A percentile compares a stretch with the other conserved stretches of the same genome.
Evolutionary conservation across 2,797 vertebrate genomes (phyloP).

Genomic region (Acanthornis magna): DNA sequence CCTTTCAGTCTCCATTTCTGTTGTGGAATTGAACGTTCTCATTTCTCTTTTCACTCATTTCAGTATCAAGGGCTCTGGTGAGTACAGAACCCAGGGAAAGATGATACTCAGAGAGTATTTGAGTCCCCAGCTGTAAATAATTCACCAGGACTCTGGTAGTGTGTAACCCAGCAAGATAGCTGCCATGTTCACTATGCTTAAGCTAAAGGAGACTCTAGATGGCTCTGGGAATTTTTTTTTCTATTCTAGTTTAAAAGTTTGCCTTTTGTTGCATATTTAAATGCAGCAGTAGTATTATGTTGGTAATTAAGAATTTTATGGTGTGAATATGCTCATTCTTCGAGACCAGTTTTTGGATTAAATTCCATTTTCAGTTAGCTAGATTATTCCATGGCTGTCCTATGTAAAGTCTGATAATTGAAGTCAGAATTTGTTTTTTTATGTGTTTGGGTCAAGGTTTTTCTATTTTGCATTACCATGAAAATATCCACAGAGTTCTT

Average conservation of each 20-base stretch:
- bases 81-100: background rate
- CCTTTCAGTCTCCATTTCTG: background rate
- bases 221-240: background rate
- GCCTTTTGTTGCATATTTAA: background rate
- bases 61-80: background rate
- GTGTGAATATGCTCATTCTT: background rate
- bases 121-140: background rate
- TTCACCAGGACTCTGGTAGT: background rate
- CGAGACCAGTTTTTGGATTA: background rate
- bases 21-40: background rate
- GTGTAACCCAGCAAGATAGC: background rate
- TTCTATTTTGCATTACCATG: background rate
- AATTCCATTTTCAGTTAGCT: background rate
- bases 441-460: background rate
- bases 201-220: background rate
- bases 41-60: background rate
- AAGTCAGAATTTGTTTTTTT: background rate
- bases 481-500: background rate
- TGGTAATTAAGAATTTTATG: background rate
- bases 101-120: background rate
- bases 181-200: background rate
- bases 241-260: background rate
- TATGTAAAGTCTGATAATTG: background rate
- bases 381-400: background rate
- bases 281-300: background rate